These are phyloP conservation scores for Damaliscus lunatus DNA, from an alignment of 2,113 vertebrate species.

Conservation along the genomic window DNA sequence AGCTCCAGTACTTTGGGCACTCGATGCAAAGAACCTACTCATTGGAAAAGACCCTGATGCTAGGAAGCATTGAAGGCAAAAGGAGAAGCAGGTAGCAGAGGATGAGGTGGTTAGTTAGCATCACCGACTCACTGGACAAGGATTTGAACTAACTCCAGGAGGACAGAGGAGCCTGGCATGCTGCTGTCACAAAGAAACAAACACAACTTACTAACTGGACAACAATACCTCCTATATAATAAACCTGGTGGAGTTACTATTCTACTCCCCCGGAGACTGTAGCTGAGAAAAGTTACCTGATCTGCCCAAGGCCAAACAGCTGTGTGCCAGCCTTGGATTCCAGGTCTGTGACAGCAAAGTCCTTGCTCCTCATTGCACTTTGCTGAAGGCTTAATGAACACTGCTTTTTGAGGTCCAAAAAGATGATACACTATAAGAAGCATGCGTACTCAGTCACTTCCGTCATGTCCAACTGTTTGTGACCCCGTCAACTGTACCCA, in stretches of 20 bases:
- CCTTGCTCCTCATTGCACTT: background rate
- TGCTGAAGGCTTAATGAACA: background rate
- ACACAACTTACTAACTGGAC: background rate
- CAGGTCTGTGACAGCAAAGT: background rate
- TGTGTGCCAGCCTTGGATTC: background rate
- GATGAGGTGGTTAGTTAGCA: background rate
- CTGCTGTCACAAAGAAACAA: background rate
- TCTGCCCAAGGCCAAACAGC: background rate
- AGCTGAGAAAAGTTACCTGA: background rate
- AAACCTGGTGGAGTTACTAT: background rate
- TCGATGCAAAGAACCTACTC: background rate
- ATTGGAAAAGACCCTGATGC: background rate
- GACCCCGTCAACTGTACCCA: background rate
- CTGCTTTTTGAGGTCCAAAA: background rate
- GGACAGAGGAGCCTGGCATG: background rate
- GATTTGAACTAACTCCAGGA: background rate
- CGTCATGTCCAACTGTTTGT: background rate
- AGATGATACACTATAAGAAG: background rate
- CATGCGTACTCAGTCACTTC: fast-evolving
- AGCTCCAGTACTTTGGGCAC: background rate
- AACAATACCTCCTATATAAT: background rate
- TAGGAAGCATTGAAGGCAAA: background rate
- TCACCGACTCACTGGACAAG: background rate
- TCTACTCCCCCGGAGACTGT: background rate
- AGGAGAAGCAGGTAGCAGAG: background rate